These are phyloP conservation scores for Arizona elegans DNA, from an alignment of 2,113 vertebrate species.

Conservation along the genomic window DNA sequence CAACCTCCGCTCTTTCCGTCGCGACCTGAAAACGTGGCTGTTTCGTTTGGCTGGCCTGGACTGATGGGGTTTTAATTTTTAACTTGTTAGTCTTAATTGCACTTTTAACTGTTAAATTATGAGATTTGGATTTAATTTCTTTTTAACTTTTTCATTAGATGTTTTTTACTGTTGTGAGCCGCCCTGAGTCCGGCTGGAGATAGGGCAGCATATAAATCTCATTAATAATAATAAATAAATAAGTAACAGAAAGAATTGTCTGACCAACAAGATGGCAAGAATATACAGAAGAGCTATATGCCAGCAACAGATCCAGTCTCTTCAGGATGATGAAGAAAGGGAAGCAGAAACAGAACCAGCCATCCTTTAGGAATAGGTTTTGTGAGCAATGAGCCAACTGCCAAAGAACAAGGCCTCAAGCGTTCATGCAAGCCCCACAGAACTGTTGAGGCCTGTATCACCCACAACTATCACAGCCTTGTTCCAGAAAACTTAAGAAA, in stretches of 20 bases:
- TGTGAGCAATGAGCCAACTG: background rate
- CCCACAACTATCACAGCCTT: background rate
- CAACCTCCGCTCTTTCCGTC: too few relatives aligned
- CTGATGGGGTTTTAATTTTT: too few relatives aligned
- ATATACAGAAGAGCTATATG: background rate
- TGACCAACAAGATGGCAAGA: background rate
- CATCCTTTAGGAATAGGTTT: background rate
- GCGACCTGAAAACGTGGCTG: too few relatives aligned
- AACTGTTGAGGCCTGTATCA: background rate
- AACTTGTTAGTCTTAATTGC: too few relatives aligned
- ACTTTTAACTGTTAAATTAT: too few relatives aligned
- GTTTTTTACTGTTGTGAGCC: too few relatives aligned
- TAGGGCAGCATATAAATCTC: too few relatives aligned
- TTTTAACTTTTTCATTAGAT: too few relatives aligned
- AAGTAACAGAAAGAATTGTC: background rate
- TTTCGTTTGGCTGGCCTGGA: too few relatives aligned
- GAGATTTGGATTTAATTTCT: too few relatives aligned
- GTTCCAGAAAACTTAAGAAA: background rate
- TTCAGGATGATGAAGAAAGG: background rate
- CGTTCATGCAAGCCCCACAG: background rate
- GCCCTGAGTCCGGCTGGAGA: too few relatives aligned
- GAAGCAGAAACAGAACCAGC: background rate
- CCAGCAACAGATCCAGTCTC: background rate
- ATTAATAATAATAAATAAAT: too few relatives aligned
- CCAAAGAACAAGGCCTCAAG: background rate